Conservation (phyloP, 1,140 invertebrate species). For the Asbolus verrucosus region DNA sequence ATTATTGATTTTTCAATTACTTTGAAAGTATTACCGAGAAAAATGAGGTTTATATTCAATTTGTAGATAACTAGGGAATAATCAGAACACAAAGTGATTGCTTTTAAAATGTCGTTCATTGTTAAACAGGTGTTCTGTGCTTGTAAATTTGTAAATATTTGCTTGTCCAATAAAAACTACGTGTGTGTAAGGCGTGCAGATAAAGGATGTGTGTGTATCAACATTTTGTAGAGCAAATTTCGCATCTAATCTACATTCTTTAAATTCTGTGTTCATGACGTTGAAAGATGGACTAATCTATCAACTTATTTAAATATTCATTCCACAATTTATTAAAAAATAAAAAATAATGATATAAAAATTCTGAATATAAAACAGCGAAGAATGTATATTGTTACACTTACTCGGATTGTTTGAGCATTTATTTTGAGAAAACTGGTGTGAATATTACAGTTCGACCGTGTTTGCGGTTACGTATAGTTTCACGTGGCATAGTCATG, state of each 20-base stretch:
- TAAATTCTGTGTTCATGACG: background rate
- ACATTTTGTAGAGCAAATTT: conserved; percentile 8
- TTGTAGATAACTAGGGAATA: background rate
- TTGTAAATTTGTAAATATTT: conserved; percentile 28
- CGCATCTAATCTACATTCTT: background rate
- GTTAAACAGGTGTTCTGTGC: background rate
- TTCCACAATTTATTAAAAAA: too few species aligned
- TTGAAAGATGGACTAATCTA: background rate
- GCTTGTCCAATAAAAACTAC: conserved; percentile 22
- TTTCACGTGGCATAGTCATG: too few species aligned
- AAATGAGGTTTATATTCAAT: too few species aligned
- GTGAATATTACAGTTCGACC: too few species aligned
- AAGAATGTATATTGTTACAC: too few species aligned
- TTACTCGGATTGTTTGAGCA: too few species aligned
- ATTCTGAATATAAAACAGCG: too few species aligned
- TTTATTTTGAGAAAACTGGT: too few species aligned
- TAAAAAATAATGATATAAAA: too few species aligned
- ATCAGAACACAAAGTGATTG: background rate
- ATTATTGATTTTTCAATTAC: too few species aligned
- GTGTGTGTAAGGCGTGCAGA: conserved; percentile 7
- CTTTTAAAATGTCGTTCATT: conserved; percentile 1
- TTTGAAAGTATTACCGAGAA: too few species aligned
- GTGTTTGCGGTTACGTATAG: too few species aligned
- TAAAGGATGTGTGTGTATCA: conserved; percentile 16
- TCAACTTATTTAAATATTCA: background rate